phyloP scores from a whole-genome alignment of 1,140 invertebrate genomes.

The Oreohelix idahoensis region DNA sequence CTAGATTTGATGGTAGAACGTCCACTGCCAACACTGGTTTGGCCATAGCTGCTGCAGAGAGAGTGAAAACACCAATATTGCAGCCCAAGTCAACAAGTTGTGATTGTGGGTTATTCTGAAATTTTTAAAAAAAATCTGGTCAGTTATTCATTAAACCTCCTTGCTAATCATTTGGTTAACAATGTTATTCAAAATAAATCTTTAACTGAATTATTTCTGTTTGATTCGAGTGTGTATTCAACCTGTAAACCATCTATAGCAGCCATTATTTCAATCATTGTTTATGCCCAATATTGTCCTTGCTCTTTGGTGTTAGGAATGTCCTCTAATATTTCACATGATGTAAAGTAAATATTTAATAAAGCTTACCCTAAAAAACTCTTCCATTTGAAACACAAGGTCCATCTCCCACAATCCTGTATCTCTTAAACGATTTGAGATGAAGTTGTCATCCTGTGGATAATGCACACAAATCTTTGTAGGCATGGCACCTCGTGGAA shows the following conservation, averaged over 20 bases:
- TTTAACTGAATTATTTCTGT: too few species aligned
- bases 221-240: too few species aligned
- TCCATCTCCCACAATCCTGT: slow-evolving; percentile 52
- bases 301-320: too few species aligned
- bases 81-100: slow-evolving; percentile 66
- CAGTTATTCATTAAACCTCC: not conserved
- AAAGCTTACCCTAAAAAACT: slow-evolving; percentile 24
- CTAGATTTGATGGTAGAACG: slow-evolving; percentile 52
- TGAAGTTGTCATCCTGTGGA: slow-evolving; percentile 47
- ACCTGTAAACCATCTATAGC: too few species aligned
- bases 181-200: too few species aligned
- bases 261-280: too few species aligned
- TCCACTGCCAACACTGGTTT: slow-evolving; percentile 64
- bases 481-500: not conserved
- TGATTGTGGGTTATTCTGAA: not conserved
- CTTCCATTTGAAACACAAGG: slow-evolving; percentile 44
- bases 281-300: too few species aligned
- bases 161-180: too few species aligned
- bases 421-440: slow-evolving; percentile 48
- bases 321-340: too few species aligned
- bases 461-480: slow-evolving; percentile 54
- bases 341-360: too few species aligned
- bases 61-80: slow-evolving; percentile 65
- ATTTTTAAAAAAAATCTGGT: slow-evolving; percentile 4
- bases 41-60: slow-evolving; percentile 59